Evolutionary conservation across 2,888 invertebrate species (phyloP).

Genomic region (Netelia inedita): DNA sequence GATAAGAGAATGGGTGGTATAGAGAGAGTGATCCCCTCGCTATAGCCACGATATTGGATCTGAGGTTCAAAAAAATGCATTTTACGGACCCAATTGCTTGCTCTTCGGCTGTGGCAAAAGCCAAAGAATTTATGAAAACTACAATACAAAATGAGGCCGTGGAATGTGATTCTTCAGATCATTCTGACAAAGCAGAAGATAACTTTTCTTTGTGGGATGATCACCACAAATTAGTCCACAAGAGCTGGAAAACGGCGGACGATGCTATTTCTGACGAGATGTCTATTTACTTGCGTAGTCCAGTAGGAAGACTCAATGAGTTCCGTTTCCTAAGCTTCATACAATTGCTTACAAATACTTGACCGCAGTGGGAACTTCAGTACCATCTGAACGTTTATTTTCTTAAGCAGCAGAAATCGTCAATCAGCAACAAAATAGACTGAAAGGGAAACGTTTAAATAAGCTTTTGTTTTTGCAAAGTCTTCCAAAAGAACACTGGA

Average conservation of each 20-base stretch:
- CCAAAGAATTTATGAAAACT: slow-evolving; percentile 57
- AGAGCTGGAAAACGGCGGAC: slow-evolving; percentile 48
- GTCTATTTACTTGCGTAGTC: slow-evolving; percentile 57
- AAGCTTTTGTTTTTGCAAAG: slow-evolving; percentile 13
- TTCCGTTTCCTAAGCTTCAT: slow-evolving; percentile 52
- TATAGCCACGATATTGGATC: slow-evolving; percentile 75
- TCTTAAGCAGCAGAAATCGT: slow-evolving; percentile 13
- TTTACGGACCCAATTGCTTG: slow-evolving; percentile 71
- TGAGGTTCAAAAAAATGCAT: slow-evolving; percentile 76
- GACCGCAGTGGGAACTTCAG: slow-evolving; percentile 15
- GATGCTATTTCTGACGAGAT: slow-evolving; percentile 65
- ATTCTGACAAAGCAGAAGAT: slow-evolving; percentile 52
- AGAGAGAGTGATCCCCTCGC: slow-evolving; percentile 71
- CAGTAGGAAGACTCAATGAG: slow-evolving; percentile 61
- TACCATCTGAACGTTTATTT: slow-evolving; percentile 16
- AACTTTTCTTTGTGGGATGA: slow-evolving; percentile 53
- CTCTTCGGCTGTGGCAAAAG: slow-evolving; percentile 61
- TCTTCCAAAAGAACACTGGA: slow-evolving; percentile 14
- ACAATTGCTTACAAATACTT: slow-evolving; percentile 27
- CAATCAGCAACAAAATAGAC: not conserved
- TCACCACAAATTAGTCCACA: slow-evolving; percentile 64
- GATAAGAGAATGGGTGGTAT: slow-evolving; percentile 72
- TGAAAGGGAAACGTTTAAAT: slow-evolving; percentile 8
- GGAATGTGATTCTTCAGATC: slow-evolving; percentile 57
- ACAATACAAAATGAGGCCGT: slow-evolving; percentile 27